Conservation (phyloP, 2,113 vertebrate species). For the Corythornis vintsioides region DNA sequence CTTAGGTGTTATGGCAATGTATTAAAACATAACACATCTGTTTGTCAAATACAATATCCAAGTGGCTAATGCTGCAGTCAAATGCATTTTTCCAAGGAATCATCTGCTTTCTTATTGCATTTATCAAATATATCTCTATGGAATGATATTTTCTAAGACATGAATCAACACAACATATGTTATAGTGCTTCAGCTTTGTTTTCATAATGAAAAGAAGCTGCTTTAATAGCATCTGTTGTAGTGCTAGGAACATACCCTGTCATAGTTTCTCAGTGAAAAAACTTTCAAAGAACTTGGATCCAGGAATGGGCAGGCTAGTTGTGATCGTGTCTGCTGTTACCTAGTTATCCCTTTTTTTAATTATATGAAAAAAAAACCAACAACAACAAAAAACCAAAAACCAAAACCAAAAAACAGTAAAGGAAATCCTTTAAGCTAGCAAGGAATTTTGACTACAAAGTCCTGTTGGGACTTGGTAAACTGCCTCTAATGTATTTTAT, state of each 20-base stretch:
- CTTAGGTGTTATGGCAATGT: constrained; percentile 10
- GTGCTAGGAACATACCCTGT: not conserved
- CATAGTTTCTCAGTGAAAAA: constrained; percentile 6
- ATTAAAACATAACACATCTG: not conserved
- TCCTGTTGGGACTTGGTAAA: not conserved
- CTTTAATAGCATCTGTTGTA: constrained; percentile 51
- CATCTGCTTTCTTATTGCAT: constrained; percentile 16
- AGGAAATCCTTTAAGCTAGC: not conserved
- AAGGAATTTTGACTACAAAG: not conserved
- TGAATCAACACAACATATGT: constrained; percentile 63
- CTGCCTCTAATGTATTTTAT: constrained; percentile 11
- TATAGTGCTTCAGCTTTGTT: constrained; percentile 44
- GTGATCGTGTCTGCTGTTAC: not conserved
- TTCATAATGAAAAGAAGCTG: constrained; percentile 57
- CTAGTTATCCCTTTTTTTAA: not conserved
- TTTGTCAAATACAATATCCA: constrained; percentile 19
- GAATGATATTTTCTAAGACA: constrained; percentile 45
- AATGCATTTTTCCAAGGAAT: constrained; percentile 29
- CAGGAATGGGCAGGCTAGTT: not conserved
- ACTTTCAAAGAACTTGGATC: not conserved
- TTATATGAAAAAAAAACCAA: too few species aligned
- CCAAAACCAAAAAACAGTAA: too few species aligned
- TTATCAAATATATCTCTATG: constrained; percentile 45
- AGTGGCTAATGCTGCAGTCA: constrained; percentile 24
- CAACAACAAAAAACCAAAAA: too few species aligned